Evolutionary conservation across 2,797 vertebrate species (phyloP).

Genomic region (Spondyliosoma cantharus): DNA sequence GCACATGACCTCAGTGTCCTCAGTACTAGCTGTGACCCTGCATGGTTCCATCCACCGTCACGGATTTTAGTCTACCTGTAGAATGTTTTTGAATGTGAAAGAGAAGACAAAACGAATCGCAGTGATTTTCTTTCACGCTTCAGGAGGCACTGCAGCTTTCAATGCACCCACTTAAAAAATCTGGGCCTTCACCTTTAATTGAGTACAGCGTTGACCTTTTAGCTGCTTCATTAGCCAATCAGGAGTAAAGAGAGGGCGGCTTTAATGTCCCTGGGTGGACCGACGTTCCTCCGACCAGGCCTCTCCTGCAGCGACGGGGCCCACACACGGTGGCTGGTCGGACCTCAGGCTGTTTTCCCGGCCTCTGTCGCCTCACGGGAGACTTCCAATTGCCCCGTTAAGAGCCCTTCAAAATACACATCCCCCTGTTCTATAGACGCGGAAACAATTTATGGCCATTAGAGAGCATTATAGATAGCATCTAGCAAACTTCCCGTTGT

Average conservation of each 20-base stretch:
- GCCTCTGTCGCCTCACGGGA: slow-evolving; percentile 85
- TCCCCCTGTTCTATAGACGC: slow-evolving; percentile 88
- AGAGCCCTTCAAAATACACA: slow-evolving; percentile 88
- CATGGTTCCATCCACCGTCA: not conserved
- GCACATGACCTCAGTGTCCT: not conserved
- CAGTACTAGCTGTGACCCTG: not conserved
- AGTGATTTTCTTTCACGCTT: not conserved
- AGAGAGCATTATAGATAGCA: slow-evolving; percentile 89
- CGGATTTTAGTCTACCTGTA: not conserved
- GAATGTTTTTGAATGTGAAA: not conserved
- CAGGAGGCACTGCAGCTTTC: not conserved
- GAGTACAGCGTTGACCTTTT: slow-evolving; percentile 55
- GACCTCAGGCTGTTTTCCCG: slow-evolving; percentile 91
- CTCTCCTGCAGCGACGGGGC: slow-evolving; percentile 82
- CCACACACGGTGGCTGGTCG: slow-evolving; percentile 88
- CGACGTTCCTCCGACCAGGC: slow-evolving; percentile 70
- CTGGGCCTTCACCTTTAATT: slow-evolving; percentile 7
- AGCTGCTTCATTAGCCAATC: slow-evolving; percentile 59
- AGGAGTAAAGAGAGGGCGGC: slow-evolving; percentile 70
- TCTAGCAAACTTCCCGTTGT: slow-evolving; percentile 85
- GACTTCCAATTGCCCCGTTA: slow-evolving; percentile 85
- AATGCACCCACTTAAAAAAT: not conserved
- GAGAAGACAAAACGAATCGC: not conserved
- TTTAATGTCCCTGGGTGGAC: slow-evolving; percentile 75
- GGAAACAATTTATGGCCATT: slow-evolving; percentile 94